Evolutionary conservation across 2,797 vertebrate species (phyloP), one percentile per base, ranked within the genome.

Genomic region (Luscinia megarhynchos): DNA sequence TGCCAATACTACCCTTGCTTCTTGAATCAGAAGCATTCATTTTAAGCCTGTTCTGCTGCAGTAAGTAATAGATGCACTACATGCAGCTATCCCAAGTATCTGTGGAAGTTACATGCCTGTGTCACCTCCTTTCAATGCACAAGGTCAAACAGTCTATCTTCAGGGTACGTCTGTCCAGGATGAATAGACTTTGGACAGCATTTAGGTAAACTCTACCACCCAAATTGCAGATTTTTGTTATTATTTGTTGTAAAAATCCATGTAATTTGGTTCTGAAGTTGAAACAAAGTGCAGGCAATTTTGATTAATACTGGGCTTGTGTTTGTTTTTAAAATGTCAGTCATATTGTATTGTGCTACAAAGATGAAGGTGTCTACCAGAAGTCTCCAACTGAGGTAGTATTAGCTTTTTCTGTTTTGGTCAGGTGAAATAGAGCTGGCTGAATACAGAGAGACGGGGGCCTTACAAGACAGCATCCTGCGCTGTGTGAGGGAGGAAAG

Each of bases 391-490:
- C 86, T 96, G 80, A 97, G 97, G 93, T 91, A 96, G 97, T 97
- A 97, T 94, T 97, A 97, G 97, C 91, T 97, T 96, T 98, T 97
- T 97, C 95, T 98, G 96, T 98, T 98, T 98, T 95, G 88, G 97
- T 97, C 95, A 99, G 99, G 99, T 98, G 99, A 99, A 97, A 99
- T 99, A 97, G 99, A 99, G 97, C 98, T 99, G 98, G 99, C 99
- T 61, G 99, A 99, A 97, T 99, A 99, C 97, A 98, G 99, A 93
- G 99, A 99, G 93, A 98, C 98, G 67, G 98, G 99, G 27, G 98
- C 98, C 34, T 98, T 99, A 73, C 99, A 99, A 98, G 99, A 99
- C 98, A 99, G 98, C 94, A 98, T 99, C 92, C 98, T 99, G n/a
- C 99, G 99, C 97, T 99, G 99, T 83, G 98, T 99, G 95, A 98